phyloP scores from a whole-genome alignment of 2,888 invertebrate species.

The Dynastes maya region DNA sequence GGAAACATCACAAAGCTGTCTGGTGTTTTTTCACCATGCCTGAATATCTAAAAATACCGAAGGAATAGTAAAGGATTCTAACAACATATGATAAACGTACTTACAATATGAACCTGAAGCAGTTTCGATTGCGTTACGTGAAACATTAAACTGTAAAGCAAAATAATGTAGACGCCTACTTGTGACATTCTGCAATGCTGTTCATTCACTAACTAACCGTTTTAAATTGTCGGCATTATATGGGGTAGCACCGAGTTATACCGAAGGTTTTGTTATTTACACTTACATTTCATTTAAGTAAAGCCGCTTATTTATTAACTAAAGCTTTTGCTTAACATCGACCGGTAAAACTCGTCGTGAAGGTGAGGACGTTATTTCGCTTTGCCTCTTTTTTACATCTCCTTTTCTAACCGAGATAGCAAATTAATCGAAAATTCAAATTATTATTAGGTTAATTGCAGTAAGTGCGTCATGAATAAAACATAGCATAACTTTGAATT shows the following conservation, averaged over 20 bases:
- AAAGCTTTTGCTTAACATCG: not conserved
- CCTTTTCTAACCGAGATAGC: not conserved
- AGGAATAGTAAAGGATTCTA: not conserved
- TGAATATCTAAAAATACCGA: slow-evolving; percentile 73
- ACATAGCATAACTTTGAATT: too few relatives aligned
- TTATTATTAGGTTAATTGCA: not conserved
- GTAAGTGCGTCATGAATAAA: too few relatives aligned
- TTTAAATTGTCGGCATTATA: too few relatives aligned
- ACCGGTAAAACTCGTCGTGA: not conserved
- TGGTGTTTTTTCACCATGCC: slow-evolving; percentile 84
- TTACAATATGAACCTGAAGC: not conserved
- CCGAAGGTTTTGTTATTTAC: too few relatives aligned
- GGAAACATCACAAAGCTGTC: slow-evolving; percentile 76
- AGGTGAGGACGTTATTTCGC: too few relatives aligned
- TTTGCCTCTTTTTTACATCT: not conserved
- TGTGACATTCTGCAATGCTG: not conserved
- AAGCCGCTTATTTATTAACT: too few relatives aligned
- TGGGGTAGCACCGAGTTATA: too few relatives aligned
- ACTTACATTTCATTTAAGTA: too few relatives aligned
- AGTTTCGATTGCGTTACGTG: not conserved
- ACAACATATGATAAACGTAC: not conserved
- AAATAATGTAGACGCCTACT: not conserved
- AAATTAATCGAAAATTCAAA: not conserved
- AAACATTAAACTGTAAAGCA: not conserved
- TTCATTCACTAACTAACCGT: too few relatives aligned